These are phyloP conservation scores for Protodeltote pygarga DNA, from an alignment of 2,888 invertebrate genomes.

Conservation along the genomic window DNA sequence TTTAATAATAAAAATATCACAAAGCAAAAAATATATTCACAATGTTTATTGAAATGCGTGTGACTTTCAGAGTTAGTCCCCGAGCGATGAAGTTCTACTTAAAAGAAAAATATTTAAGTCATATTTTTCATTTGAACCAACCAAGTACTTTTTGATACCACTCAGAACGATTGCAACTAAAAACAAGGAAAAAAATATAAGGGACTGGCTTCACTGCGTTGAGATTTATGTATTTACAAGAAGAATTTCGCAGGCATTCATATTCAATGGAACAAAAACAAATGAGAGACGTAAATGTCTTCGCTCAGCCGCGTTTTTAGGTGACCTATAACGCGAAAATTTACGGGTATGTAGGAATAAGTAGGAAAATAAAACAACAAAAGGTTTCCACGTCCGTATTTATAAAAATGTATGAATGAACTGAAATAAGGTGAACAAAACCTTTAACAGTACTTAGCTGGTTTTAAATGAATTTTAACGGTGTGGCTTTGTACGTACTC, in stretches of 20 bases:
- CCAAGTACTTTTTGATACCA: constrained; percentile 30
- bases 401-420: constrained; percentile 16
- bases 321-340: constrained; percentile 31
- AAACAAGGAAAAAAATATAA: constrained; percentile 27
- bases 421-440: constrained; percentile 6
- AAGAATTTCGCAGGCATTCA: constrained; percentile 39
- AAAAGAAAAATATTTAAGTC: constrained; percentile 21
- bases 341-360: constrained; percentile 8
- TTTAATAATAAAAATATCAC: constrained; percentile 22
- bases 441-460: no score
- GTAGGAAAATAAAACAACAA: constrained; percentile 12
- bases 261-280: constrained; percentile 36
- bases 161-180: constrained; percentile 33
- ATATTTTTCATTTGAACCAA: constrained; percentile 28
- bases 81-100: constrained; percentile 12
- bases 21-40: constrained; percentile 3
- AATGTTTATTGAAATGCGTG: constrained; percentile 13
- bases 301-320: constrained; percentile 24
- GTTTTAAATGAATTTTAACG: no score
- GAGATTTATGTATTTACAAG: constrained; percentile 47
- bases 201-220: constrained; percentile 15
- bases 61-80: constrained; percentile 15
- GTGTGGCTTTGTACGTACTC: no score
- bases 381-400: constrained; percentile 13
- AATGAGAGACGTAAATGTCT: constrained; percentile 43